These are phyloP conservation scores for Synergus gifuensis DNA, from an alignment of 2,888 invertebrate genomes.

Conservation along the genomic window DNA sequence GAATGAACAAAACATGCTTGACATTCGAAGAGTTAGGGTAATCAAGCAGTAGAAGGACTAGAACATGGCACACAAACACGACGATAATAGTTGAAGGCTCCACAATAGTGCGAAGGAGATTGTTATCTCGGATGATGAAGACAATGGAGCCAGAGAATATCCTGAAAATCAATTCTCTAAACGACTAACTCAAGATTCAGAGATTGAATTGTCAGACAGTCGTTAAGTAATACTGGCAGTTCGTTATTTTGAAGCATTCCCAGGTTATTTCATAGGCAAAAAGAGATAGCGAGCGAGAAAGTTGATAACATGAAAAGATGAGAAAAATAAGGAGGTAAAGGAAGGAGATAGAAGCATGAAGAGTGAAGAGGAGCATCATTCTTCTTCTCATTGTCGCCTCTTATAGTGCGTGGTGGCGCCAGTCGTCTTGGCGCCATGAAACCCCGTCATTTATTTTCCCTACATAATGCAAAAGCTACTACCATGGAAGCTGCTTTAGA, in stretches of 20 bases:
- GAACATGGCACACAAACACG: background rate
- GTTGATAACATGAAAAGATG: background rate
- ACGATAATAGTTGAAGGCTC: background rate
- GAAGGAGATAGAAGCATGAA: conserved; percentile 15
- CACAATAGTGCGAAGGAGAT: conserved; percentile 22
- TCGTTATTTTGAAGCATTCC: background rate
- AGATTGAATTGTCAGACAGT: conserved; percentile 6
- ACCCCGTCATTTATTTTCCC: conserved; percentile 66
- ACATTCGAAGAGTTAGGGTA: background rate
- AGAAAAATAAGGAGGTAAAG: conserved; percentile 16
- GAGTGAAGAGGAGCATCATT: conserved; percentile 26
- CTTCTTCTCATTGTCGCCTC: conserved; percentile 37
- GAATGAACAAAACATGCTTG: no score
- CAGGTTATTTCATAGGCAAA: background rate
- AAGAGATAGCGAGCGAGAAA: background rate
- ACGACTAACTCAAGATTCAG: background rate
- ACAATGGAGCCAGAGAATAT: conserved; percentile 29
- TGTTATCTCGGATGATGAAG: conserved; percentile 22
- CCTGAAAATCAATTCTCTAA: conserved; percentile 23
- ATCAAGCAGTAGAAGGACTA: background rate
- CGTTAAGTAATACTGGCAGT: conserved; percentile 3
- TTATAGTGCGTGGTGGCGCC: conserved; percentile 63
- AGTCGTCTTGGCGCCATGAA: conserved; percentile 68
- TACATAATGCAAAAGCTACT: conserved; percentile 54
- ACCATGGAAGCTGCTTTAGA: conserved; percentile 20